Evolutionary conservation across 2,888 invertebrate genomes (phyloP), one percentile per base, ranked within the genome.

Genomic region (Agrotis clavis): DNA sequence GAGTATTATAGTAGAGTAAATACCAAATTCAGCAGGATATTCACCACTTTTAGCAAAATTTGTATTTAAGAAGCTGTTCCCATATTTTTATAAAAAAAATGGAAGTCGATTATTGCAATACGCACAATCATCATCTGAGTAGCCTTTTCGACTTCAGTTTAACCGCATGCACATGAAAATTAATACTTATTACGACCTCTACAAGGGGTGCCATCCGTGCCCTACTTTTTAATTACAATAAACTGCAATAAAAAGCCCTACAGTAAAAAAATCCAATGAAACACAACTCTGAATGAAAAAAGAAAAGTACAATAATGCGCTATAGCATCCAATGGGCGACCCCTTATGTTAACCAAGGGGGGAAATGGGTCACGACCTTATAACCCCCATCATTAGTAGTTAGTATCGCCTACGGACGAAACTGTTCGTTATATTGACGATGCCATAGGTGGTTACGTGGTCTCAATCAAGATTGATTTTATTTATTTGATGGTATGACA

Each of bases 311-410:
- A 62, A 64, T 21, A 56, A 48, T 30, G 48, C 21, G 41, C n/a
- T n/a, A 54, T 3, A 25, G 50, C 63, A 47, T 45, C 25, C 21
- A 19, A 13, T 21, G 14, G 16, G 48, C 50, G 74, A 74, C 72
- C 83, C 71, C 66, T 73, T 57, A 25, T 48, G 13, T 53, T 68
- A 69, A 66, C 51, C 53, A 19, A 61, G 60, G 80, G 64, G 57
- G 48, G 64, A 84, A 83, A 71, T 80, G 71, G 83, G 83, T 83
- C 83, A 74, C 48, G 80, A 82, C 82, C 74, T 56, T 41, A 50
- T 61, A 56, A 73, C 81, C 79, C 25, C 67, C 2, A 59, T 69
- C 64, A 73, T 74, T 79, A 73, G 21, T 69, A 57, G 41, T 56
- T 45, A 0, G 41, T 65, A 4, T 2, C 50, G 67, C 61, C 61